Conservation (phyloP, 1,140 invertebrate genomes). For the Papilio helenus region DNA sequence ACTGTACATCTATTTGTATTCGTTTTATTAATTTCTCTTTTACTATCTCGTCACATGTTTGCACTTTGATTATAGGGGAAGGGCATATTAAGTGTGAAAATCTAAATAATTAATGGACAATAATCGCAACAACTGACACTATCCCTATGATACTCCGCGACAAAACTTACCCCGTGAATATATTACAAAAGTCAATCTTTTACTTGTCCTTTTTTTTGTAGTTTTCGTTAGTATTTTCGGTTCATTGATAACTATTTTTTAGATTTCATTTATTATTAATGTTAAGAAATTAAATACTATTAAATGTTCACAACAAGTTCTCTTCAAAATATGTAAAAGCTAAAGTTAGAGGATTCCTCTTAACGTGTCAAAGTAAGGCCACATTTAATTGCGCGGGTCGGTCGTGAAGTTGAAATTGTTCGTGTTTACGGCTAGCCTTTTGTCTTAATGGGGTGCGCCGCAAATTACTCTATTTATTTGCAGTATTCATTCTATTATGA, state of each 20-base stretch:
- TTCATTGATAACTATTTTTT: not conserved
- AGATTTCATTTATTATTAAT: not conserved
- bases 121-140: no score
- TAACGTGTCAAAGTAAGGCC: constrained; percentile 8
- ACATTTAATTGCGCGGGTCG: constrained; percentile 3
- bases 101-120: no score
- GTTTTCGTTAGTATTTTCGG: not conserved
- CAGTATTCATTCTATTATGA: constrained; percentile 16
- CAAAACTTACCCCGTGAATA: not conserved
- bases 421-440: constrained; percentile 17
- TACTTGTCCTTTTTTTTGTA: no score
- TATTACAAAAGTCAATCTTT: not conserved
- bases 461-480: constrained; percentile 19
- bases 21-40: not conserved
- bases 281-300: not conserved
- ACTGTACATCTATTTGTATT: not conserved
- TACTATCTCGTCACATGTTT: not conserved
- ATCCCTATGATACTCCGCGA: no score
- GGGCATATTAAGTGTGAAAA: not conserved
- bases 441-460: constrained; percentile 16
- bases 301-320: not conserved
- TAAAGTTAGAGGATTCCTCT: constrained; percentile 11
- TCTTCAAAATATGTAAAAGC: not conserved
- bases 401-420: constrained; percentile 16
- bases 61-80: not conserved